phyloP scores from a whole-genome alignment of 2,888 invertebrate species.

The Dysmachus trigonus region DNA sequence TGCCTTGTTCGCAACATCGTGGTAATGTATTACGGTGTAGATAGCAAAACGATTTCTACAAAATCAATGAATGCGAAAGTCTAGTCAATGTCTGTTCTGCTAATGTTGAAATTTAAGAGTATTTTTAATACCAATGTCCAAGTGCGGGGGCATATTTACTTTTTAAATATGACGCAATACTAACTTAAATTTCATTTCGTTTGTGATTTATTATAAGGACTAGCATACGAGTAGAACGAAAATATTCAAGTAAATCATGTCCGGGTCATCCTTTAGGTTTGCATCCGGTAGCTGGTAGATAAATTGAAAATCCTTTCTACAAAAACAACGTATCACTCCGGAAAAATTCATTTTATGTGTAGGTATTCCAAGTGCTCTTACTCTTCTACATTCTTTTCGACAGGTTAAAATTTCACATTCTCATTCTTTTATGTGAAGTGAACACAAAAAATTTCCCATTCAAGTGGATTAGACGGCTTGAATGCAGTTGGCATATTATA shows the following conservation, averaged over 20 bases:
- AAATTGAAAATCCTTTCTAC: not conserved
- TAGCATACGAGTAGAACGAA: too few species aligned
- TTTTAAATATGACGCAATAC: too few species aligned
- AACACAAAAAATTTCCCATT: not conserved
- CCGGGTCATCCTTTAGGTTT: not conserved
- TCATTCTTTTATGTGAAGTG: too few species aligned
- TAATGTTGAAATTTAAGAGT: not conserved
- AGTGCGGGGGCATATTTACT: too few species aligned
- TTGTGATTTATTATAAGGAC: too few species aligned
- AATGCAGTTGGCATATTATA: not conserved
- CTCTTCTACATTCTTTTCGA: not conserved
- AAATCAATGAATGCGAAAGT: not conserved
- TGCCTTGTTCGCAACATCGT: not conserved
- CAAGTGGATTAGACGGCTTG: not conserved
- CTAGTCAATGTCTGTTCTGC: too few species aligned
- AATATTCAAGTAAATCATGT: not conserved
- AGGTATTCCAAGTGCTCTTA: not conserved
- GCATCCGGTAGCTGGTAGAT: not conserved
- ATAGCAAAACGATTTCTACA: not conserved
- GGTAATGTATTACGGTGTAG: not conserved
- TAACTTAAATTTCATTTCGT: not conserved
- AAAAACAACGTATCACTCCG: not conserved
- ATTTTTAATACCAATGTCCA: not conserved
- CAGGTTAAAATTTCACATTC: not conserved
- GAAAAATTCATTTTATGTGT: not conserved